Conservation (phyloP, 2,113 vertebrate species). For the Lamprologus callipterus region DNA sequence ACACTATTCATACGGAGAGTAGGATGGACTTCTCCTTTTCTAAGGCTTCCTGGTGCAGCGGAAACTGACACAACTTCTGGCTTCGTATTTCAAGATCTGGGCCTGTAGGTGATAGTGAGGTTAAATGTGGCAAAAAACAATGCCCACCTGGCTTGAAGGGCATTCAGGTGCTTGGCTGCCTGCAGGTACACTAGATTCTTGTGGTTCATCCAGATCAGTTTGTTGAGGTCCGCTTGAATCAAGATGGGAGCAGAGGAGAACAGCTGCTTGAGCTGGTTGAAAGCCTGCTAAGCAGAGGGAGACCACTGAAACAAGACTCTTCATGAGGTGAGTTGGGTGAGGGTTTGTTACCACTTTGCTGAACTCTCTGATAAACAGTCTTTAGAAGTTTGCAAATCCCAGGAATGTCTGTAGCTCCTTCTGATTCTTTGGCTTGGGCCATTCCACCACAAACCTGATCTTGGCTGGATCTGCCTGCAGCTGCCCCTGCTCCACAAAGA, state of each 20-base stretch:
- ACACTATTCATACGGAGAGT: neutral
- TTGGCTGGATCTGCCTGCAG: neutral
- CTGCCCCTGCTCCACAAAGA: neutral
- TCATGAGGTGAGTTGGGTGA: neutral
- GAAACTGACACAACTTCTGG: neutral
- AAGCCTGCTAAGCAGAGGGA: neutral
- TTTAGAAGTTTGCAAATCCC: neutral
- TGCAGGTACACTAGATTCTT: neutral
- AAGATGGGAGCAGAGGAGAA: neutral
- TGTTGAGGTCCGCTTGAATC: neutral
- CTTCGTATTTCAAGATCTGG: neutral
- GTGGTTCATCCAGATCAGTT: neutral
- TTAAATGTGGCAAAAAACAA: neutral
- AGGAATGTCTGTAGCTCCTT: neutral
- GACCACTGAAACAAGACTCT: neutral
- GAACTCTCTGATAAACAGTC: neutral
- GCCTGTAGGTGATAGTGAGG: neutral
- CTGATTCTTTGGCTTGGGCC: neutral
- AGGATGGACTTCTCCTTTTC: neutral
- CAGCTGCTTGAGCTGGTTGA: neutral
- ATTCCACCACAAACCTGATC: neutral
- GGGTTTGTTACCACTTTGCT: neutral
- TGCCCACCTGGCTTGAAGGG: neutral
- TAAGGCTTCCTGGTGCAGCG: neutral
- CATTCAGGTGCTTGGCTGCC: neutral